These are phyloP conservation scores for Pygmarrhopalites habei DNA, from an alignment of 1,140 invertebrate species.

Conservation along the genomic window DNA sequence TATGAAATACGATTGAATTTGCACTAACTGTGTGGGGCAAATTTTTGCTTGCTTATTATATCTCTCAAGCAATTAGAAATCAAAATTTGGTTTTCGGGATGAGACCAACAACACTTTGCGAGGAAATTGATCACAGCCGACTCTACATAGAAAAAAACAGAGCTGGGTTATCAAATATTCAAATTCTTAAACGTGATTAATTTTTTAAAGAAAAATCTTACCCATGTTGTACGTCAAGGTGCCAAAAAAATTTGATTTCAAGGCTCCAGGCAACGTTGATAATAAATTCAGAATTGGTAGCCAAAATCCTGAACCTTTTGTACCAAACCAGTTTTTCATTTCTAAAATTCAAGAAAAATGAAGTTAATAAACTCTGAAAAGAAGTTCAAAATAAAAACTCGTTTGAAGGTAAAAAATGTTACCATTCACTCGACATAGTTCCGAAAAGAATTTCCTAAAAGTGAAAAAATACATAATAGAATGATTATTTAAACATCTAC, in stretches of 20 bases:
- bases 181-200: too few species aligned
- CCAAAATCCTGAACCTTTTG: slow-evolving; percentile 74
- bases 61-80: slow-evolving; percentile 69
- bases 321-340: slow-evolving; percentile 84
- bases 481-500: too few species aligned
- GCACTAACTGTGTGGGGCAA: slow-evolving; percentile 50
- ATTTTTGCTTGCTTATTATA: slow-evolving; percentile 60
- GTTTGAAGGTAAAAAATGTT: too few species aligned
- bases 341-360: too few species aligned
- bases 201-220: too few species aligned
- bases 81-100: slow-evolving; percentile 72
- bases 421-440: too few species aligned
- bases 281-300: slow-evolving; percentile 65
- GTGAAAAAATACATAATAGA: too few species aligned
- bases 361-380: too few species aligned
- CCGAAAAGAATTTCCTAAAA: too few species aligned
- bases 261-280: slow-evolving; percentile 47
- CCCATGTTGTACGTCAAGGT: slow-evolving; percentile 43
- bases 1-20: neutral
- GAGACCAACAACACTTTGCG: slow-evolving; percentile 71
- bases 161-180: too few species aligned
- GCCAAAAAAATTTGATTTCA: slow-evolving; percentile 34
- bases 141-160: too few species aligned
- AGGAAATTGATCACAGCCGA: slow-evolving; percentile 66
- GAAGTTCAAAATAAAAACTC: too few species aligned